Conservation (phyloP, 2,797 vertebrate species). For the Gambelia wislizenii region DNA sequence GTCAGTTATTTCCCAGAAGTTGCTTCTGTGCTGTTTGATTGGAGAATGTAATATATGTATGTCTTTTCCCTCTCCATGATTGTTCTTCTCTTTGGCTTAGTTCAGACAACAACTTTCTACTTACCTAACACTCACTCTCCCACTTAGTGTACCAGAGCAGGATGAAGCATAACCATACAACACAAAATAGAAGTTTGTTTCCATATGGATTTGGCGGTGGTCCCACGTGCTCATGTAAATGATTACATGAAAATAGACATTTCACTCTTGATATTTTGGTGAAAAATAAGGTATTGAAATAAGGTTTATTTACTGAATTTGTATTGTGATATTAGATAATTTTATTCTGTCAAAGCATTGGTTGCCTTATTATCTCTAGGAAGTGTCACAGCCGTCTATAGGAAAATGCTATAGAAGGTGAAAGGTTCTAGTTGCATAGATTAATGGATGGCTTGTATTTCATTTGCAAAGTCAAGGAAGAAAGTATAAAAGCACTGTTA, state of each 20-base stretch:
- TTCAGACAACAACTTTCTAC: not conserved
- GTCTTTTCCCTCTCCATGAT: not conserved
- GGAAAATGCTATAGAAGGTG: too few relatives aligned
- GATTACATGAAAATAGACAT: not conserved
- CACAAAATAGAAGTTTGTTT: not conserved
- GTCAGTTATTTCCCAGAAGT: not conserved
- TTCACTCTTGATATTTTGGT: not conserved
- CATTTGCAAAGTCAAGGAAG: too few relatives aligned
- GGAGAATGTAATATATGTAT: not conserved
- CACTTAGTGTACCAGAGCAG: not conserved
- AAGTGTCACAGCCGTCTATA: not conserved
- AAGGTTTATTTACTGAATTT: not conserved
- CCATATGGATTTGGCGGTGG: not conserved
- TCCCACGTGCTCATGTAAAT: not conserved
- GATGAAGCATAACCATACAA: not conserved
- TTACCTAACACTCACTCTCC: too few relatives aligned
- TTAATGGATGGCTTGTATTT: too few relatives aligned
- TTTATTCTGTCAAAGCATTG: not conserved
- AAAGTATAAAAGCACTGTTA: too few relatives aligned
- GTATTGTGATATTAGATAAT: not conserved
- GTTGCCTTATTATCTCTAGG: not conserved
- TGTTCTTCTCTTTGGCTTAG: not conserved
- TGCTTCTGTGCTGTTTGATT: not conserved
- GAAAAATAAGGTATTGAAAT: not conserved
- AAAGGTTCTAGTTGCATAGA: too few relatives aligned